phyloP scores from a whole-genome alignment of 2,113 vertebrate genomes.

The Pavo muticus region DNA sequence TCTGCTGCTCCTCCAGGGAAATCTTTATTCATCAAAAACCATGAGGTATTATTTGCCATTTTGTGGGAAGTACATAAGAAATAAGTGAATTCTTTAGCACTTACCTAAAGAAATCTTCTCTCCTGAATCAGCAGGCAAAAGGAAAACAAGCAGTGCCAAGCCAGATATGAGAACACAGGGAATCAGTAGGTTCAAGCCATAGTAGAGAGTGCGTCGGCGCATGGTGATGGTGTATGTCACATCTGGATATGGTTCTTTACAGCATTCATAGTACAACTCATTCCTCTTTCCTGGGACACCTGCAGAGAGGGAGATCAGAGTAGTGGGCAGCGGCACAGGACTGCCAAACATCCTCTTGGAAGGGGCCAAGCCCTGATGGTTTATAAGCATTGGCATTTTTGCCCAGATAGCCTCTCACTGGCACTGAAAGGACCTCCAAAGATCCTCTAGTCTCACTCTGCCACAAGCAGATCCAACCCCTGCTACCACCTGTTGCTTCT shows the following conservation, averaged over 20 bases:
- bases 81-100: not conserved
- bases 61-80: not conserved
- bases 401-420: not conserved
- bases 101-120: slow-evolving; percentile 86
- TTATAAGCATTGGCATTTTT: not conserved
- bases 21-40: not conserved
- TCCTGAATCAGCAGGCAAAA: slow-evolving; percentile 91
- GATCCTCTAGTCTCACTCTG: not conserved
- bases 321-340: not conserved
- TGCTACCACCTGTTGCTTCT: not conserved
- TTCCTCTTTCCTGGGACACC: slow-evolving; percentile 90
- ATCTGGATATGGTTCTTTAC: slow-evolving; percentile 91
- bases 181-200: slow-evolving; percentile 90
- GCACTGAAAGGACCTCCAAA: not conserved
- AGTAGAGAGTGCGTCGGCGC: slow-evolving; percentile 89
- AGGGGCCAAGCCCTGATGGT: not conserved
- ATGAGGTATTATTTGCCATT: not conserved
- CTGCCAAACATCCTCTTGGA: not conserved
- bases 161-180: slow-evolving; percentile 92
- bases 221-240: slow-evolving; percentile 92
- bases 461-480: not conserved
- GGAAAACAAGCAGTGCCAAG: slow-evolving; percentile 89
- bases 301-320: slow-evolving; percentile 22
- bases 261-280: slow-evolving; percentile 91
- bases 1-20: not conserved